Evolutionary conservation across 2,113 vertebrate species (phyloP).

Genomic region (Myrmecophaga tridactyla): DNA sequence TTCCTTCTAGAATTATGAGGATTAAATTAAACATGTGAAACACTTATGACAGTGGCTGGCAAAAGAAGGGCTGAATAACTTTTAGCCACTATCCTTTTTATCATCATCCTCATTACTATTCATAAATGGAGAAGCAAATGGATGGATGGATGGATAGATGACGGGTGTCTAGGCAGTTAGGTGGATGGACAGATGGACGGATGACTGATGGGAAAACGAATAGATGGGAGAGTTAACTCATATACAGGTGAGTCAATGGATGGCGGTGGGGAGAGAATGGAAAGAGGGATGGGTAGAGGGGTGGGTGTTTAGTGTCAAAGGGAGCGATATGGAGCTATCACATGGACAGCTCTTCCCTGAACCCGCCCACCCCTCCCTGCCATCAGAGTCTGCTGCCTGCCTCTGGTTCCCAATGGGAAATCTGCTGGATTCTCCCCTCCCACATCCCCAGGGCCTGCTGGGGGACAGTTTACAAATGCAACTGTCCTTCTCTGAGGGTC

Average conservation of each 20-base stretch:
- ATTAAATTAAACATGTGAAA: not conserved
- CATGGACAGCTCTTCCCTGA: not conserved
- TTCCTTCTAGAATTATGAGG: not conserved
- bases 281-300: not conserved
- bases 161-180: too few species aligned
- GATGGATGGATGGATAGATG: not conserved
- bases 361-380: not conserved
- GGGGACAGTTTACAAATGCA: not conserved
- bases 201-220: not conserved
- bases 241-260: not conserved
- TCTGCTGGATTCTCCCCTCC: not conserved
- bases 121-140: not conserved
- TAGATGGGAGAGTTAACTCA: not conserved
- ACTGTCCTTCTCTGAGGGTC: not conserved
- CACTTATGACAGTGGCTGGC: not conserved
- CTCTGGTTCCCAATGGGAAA: not conserved
- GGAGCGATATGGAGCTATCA: accelerated
- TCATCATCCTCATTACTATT: not conserved
- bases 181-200: not conserved
- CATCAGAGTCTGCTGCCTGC: not conserved
- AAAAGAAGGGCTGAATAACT: not conserved
- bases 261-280: not conserved
- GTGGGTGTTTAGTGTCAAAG: not conserved
- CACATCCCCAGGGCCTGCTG: not conserved
- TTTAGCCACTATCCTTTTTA: not conserved